These are phyloP conservation scores for Saxidomus purpurata DNA, from an alignment of 1,140 invertebrate genomes.

Conservation along the genomic window DNA sequence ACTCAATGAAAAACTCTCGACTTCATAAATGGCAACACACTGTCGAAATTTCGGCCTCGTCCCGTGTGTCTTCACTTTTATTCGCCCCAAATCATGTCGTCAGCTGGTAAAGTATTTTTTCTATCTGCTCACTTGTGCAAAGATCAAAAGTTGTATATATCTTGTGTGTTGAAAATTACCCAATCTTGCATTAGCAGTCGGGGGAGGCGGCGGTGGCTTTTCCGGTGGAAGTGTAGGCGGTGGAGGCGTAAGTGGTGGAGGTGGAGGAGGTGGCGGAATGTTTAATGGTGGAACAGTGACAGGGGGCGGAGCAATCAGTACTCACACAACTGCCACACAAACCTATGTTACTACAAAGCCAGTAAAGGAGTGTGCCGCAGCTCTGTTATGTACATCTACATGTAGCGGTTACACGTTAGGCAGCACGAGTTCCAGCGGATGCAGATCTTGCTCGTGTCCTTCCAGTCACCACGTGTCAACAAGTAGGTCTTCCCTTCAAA, in stretches of 20 bases:
- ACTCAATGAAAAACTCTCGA: too few relatives aligned
- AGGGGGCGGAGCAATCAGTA: neutral
- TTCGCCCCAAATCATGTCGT: too few relatives aligned
- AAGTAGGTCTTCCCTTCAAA: constrained; percentile 29
- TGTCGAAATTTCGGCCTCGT: too few relatives aligned
- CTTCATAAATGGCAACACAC: too few relatives aligned
- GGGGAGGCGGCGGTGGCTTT: neutral
- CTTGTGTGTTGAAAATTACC: neutral
- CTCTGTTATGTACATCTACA: constrained; percentile 26
- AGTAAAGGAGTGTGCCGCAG: constrained; percentile 43
- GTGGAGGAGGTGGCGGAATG: too few relatives aligned
- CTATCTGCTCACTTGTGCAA: too few relatives aligned
- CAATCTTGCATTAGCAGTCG: neutral
- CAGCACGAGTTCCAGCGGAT: constrained; percentile 23
- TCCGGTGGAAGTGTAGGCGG: neutral
- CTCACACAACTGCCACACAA: neutral
- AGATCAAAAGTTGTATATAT: neutral
- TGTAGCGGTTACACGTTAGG: constrained; percentile 39
- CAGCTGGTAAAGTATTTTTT: too few relatives aligned
- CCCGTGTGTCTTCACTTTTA: too few relatives aligned
- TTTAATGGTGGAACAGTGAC: neutral
- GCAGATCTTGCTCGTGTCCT: constrained; percentile 51
- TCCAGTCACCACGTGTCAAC: constrained; percentile 48
- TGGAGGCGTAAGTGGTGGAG: neutral
- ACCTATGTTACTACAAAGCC: constrained; percentile 5